A percentile compares a stretch with the other conserved stretches of the same genome.
Conservation (phyloP, 2,888 invertebrate species). For the Nephrotoma appendiculata region DNA sequence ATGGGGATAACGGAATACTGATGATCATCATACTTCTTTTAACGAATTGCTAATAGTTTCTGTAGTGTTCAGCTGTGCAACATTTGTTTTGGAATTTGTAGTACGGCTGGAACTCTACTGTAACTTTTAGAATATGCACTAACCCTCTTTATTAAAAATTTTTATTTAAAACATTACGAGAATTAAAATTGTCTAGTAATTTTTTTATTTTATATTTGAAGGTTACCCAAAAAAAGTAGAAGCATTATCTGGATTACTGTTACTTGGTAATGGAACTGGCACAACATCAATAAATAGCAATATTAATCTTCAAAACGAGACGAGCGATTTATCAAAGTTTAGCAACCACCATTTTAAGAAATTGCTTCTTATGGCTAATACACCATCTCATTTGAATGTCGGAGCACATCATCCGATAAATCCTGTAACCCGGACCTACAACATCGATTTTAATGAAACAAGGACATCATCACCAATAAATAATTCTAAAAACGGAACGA, state of each 20-base stretch:
- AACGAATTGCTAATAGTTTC: not conserved
- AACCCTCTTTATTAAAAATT: not conserved
- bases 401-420: not conserved
- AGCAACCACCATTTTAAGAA: not conserved
- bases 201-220: not conserved
- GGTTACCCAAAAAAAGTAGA: not conserved
- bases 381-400: not conserved
- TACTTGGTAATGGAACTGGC: not conserved
- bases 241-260: not conserved
- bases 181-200: not conserved
- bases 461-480: not conserved
- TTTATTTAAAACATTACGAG: not conserved
- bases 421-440: not conserved
- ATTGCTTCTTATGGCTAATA: not conserved
- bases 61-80: not conserved
- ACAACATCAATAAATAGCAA: not conserved
- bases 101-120: conserved; percentile 5
- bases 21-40: not conserved
- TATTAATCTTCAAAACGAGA: not conserved
- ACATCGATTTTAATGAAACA: not conserved
- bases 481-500: not conserved
- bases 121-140: not conserved
- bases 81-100: not conserved
- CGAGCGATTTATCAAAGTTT: not conserved
- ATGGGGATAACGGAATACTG: not conserved